Base-by-base conservation (phyloP, 2,888 invertebrate species). In the Ferrisia virgata region DNA sequence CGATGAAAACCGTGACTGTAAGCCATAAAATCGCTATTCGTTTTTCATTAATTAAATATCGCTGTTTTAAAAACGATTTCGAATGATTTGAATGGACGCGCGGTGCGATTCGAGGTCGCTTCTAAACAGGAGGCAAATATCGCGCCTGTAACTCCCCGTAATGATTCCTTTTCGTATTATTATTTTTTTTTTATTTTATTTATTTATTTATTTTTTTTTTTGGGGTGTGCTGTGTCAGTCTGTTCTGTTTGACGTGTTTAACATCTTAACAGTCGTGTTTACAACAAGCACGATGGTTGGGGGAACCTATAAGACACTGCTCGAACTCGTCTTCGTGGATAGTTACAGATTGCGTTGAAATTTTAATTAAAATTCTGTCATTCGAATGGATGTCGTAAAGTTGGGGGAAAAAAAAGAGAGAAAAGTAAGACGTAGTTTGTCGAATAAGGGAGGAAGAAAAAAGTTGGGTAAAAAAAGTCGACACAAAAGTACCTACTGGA, bases 301-400 rank as follows among this genome's bases (percentile, higher is more conserved):
- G n/a, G 18, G 18, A 47, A 47, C 4, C 47, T n/a, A n/a, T n/a
- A 47, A 47, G 47, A 47, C 47, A n/a, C n/a, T n/a, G n/a, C n/a
- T n/a, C n/a, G n/a, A 13, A 40, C 47, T 47, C 47, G 18, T 47
- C n/a, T 47, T 47, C 47, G 47, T 18, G 18, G 58, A 64, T 64
- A 11, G 58, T 25, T 64, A 28, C 58, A 64, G 28, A 64, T 64
- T 28, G 58, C 28, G 58, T 64, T 64, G 58, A 28, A 64, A n/a
- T 64, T 64, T 64, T 64, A 64, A 64, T 64, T 64, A 28, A 64
- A 64, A 64, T 64, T 64, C 58, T 64, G 58, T 64, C 58, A 64
- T 64, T 64, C 58, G 58, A 39, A 28, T 64, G 58, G 58, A 64
- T 28, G 58, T 64, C 58, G 58, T 64, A 1, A 28, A 25, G 6